Conservation (phyloP, 2,888 invertebrate genomes). For the Erebia palarica region DNA sequence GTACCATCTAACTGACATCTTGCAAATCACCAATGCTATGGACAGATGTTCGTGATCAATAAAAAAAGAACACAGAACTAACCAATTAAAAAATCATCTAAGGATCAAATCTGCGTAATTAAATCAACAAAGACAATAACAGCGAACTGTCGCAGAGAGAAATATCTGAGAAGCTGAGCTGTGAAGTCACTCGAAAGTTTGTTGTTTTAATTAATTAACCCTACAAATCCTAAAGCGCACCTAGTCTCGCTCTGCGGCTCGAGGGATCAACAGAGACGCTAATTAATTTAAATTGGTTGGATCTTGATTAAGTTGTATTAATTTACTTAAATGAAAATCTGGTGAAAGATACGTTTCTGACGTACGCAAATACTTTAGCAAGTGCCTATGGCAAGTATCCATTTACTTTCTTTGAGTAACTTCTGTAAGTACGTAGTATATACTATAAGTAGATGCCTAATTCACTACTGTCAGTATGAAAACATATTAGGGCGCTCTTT, state of each 20-base stretch:
- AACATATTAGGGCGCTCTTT: too few relatives aligned
- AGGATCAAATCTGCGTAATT: conserved; percentile 27
- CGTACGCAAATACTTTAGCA: not conserved
- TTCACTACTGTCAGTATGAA: too few relatives aligned
- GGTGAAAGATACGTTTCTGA: conserved; percentile 4
- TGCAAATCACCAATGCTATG: too few relatives aligned
- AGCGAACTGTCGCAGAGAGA: conserved; percentile 45
- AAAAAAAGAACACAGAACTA: too few relatives aligned
- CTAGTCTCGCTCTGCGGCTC: conserved; percentile 44
- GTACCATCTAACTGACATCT: too few relatives aligned
- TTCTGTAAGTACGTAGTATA: too few relatives aligned
- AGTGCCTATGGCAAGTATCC: too few relatives aligned
- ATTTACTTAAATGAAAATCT: conserved; percentile 24
- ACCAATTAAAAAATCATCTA: not conserved
- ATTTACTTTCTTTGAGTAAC: too few relatives aligned
- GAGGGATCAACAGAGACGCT: conserved; percentile 30
- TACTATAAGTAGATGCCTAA: too few relatives aligned
- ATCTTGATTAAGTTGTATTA: conserved; percentile 14
- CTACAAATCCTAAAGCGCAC: conserved; percentile 51
- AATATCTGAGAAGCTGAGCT: conserved; percentile 32
- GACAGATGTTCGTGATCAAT: too few relatives aligned
- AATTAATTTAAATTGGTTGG: conserved; percentile 34
- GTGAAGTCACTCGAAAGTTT: conserved; percentile 56
- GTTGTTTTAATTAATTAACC: conserved; percentile 66
- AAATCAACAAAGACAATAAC: conserved; percentile 45